phyloP scores from a whole-genome alignment of 2,888 invertebrate genomes.

The Idaea dimidiata region DNA sequence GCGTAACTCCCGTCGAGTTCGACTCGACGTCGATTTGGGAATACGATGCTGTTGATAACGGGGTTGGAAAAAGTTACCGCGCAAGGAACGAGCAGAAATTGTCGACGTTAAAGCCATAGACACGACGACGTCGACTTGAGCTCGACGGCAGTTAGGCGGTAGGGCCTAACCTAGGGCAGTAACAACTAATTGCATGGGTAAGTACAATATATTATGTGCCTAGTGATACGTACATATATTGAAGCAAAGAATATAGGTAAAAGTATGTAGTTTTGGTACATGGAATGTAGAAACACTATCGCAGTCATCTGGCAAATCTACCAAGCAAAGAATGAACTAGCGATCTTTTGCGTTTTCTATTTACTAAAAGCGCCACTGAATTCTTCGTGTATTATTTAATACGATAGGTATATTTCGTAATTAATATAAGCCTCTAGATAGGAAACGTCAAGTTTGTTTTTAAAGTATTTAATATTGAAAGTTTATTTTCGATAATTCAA shows the following conservation, averaged over 20 bases:
- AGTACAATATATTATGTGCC: not conserved
- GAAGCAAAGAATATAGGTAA: not conserved
- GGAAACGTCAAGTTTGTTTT: not conserved
- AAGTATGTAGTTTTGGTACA: not conserved
- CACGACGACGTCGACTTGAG: too few species aligned
- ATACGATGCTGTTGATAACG: too few species aligned
- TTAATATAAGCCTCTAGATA: not conserved
- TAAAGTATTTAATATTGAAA: too few species aligned
- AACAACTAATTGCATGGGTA: conserved; percentile 21
- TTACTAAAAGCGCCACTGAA: not conserved
- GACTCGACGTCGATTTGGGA: too few species aligned
- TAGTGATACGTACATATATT: not conserved
- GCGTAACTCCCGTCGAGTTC: too few species aligned
- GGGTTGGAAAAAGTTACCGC: too few species aligned
- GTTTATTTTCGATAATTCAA: too few species aligned
- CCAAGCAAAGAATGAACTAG: not conserved
- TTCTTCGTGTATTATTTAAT: not conserved
- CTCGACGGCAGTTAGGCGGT: too few species aligned
- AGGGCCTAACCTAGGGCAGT: too few species aligned
- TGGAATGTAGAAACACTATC: not conserved
- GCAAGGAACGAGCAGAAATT: too few species aligned
- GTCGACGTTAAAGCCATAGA: too few species aligned
- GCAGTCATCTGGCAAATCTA: not conserved
- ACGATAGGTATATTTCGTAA: not conserved
- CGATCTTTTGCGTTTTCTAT: not conserved